A percentile compares a stretch with the other conserved stretches of the same genome.
Conservation (phyloP, 2,113 vertebrate species). For the Ia io region DNA sequence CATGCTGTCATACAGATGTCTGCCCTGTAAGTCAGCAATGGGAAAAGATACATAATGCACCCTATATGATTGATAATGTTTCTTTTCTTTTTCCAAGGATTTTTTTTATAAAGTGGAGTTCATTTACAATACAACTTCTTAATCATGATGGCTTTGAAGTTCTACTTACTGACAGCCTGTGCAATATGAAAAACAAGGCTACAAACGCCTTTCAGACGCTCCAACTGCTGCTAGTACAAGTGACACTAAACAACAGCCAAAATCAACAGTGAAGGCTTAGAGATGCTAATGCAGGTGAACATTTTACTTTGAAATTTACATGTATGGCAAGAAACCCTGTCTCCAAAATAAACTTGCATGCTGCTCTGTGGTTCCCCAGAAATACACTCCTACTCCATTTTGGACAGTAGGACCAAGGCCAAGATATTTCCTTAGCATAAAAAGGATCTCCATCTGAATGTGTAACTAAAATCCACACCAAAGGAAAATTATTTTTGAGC, state of each 20-base stretch:
- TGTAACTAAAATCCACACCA: constrained; percentile 42
- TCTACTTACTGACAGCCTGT: constrained; percentile 15
- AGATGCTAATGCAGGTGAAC: constrained; percentile 61
- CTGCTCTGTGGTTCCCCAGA: constrained; percentile 31
- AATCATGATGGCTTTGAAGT: constrained; percentile 28
- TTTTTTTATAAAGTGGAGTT: constrained; percentile 13
- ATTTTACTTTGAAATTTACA: constrained; percentile 68
- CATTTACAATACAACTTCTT: constrained; percentile 35
- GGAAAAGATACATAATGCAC: not conserved
- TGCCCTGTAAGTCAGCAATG: not conserved
- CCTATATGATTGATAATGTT: not conserved
- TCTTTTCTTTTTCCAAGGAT: constrained; percentile 47
- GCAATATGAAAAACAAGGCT: constrained; percentile 40
- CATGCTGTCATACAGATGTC: not conserved
- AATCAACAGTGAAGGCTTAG: constrained; percentile 45
- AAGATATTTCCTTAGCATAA: constrained; percentile 37
- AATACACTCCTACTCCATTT: not conserved
- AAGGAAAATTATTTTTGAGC: constrained; percentile 41
- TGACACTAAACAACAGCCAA: constrained; percentile 53
- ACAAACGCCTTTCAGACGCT: not conserved
- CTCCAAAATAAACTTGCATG: constrained; percentile 53
- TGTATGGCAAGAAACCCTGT: not conserved
- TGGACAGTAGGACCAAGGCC: not conserved
- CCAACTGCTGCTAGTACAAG: constrained; percentile 36
- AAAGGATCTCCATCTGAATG: constrained; percentile 47